These are phyloP conservation scores for Bergia sp. DNA, from an alignment of 92 coral and sea anemone genomes.

Conservation along the genomic window DNA sequence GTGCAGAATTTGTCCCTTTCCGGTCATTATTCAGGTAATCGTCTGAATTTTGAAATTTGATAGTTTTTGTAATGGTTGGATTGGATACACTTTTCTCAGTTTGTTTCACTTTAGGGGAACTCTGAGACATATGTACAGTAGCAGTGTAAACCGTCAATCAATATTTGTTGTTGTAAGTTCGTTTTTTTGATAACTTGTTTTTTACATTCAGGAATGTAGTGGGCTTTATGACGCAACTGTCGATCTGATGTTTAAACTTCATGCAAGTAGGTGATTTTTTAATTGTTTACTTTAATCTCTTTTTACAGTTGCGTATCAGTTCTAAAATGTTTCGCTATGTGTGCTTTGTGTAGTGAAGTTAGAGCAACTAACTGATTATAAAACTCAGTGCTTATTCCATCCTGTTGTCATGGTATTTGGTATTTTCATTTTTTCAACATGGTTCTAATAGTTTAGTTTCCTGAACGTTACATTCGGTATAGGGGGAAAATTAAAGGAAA, in stretches of 20 bases:
- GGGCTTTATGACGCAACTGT: conserved; percentile 87
- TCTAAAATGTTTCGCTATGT: neutral
- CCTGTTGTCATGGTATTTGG: too few relatives aligned
- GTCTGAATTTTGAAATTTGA: neutral
- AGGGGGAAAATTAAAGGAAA: too few relatives aligned
- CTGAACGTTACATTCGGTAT: too few relatives aligned
- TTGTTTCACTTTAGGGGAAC: too few relatives aligned
- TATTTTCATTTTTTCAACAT: too few relatives aligned
- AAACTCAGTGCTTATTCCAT: neutral
- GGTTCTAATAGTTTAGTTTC: too few relatives aligned
- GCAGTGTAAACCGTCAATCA: neutral
- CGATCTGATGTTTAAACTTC: conserved; percentile 91
- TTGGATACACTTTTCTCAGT: too few relatives aligned
- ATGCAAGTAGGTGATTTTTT: conserved; percentile 76
- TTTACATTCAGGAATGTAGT: conserved; percentile 82
- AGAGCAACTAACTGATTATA: neutral
- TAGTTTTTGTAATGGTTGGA: too few relatives aligned
- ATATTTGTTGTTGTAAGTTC: too few relatives aligned
- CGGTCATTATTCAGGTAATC: conserved; percentile 90
- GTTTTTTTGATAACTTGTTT: neutral
- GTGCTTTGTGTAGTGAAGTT: neutral
- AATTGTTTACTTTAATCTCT: neutral
- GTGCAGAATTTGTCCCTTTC: conserved; percentile 97
- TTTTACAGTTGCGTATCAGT: neutral
- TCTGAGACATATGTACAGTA: too few relatives aligned